These are phyloP conservation scores for Drosophila emarginata DNA, from an alignment of 2,888 invertebrate species.

Conservation along the genomic window DNA sequence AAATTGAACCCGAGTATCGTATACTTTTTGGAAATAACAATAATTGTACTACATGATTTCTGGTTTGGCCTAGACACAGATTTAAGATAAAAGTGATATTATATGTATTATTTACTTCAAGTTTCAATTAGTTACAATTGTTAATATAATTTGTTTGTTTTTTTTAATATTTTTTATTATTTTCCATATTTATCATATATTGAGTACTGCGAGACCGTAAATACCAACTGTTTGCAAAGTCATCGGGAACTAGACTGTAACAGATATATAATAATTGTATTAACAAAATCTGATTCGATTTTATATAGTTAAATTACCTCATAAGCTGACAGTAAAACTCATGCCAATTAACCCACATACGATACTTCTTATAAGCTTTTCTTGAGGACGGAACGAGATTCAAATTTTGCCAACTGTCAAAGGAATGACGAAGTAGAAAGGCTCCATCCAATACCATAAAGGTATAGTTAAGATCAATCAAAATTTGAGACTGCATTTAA, in stretches of 20 bases:
- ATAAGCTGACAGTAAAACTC: constrained; percentile 16
- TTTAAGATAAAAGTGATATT: constrained; percentile 30
- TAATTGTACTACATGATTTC: constrained; percentile 81
- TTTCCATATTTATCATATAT: not conserved
- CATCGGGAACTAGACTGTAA: constrained; percentile 4
- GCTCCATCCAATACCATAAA: constrained; percentile 38
- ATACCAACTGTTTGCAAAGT: constrained; percentile 5
- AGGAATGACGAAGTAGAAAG: constrained; percentile 35
- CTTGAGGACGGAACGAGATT: not conserved
- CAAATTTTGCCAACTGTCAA: constrained; percentile 33
- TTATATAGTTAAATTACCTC: not conserved
- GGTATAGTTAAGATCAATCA: constrained; percentile 28
- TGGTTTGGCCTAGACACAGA: too few species aligned
- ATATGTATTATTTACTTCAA: not conserved
- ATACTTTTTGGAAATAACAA: constrained; percentile 89
- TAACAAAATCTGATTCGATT: not conserved
- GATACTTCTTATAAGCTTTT: not conserved
- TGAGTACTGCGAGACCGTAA: not conserved
- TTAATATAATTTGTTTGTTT: not conserved
- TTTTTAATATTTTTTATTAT: not conserved
- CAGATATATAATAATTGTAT: not conserved
- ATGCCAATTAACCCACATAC: not conserved
- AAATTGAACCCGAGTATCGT: constrained; percentile 90
- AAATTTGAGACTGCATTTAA: constrained; percentile 20
- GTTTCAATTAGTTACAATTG: not conserved